These are phyloP conservation scores for Pemphigus obesinymphae DNA, from an alignment of 1,140 invertebrate species.

Conservation along the genomic window DNA sequence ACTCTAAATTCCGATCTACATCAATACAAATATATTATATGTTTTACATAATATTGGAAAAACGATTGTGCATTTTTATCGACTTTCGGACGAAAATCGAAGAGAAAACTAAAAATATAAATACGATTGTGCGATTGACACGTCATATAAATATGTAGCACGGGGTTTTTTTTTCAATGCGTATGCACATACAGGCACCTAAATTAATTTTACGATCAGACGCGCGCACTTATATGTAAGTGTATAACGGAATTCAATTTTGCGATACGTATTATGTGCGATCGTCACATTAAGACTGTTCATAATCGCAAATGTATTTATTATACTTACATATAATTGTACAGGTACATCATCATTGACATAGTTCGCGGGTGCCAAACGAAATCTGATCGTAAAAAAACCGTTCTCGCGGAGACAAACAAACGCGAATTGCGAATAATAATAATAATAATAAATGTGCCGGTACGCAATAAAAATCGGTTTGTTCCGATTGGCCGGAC, in stretches of 20 bases:
- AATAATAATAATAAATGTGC: background rate
- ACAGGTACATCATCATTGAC: background rate
- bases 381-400: background rate
- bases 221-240: background rate
- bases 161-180: too few species aligned
- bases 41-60: too few species aligned
- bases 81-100: too few species aligned
- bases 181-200: too few species aligned
- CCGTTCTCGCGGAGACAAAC: background rate
- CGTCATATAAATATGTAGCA: too few species aligned
- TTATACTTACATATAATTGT: background rate
- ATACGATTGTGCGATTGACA: too few species aligned
- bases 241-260: background rate
- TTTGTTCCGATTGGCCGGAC: constrained; percentile 24
- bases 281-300: background rate
- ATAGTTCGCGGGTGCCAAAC: background rate
- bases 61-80: too few species aligned
- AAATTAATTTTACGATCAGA: background rate
- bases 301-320: background rate
- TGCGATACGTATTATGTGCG: background rate
- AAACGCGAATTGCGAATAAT: background rate
- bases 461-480: constrained; percentile 24
- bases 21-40: too few species aligned
- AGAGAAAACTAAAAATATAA: too few species aligned
- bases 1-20: too few species aligned